Evolutionary conservation across 2,888 invertebrate species (phyloP).

Genomic region (Morpho achilles): DNA sequence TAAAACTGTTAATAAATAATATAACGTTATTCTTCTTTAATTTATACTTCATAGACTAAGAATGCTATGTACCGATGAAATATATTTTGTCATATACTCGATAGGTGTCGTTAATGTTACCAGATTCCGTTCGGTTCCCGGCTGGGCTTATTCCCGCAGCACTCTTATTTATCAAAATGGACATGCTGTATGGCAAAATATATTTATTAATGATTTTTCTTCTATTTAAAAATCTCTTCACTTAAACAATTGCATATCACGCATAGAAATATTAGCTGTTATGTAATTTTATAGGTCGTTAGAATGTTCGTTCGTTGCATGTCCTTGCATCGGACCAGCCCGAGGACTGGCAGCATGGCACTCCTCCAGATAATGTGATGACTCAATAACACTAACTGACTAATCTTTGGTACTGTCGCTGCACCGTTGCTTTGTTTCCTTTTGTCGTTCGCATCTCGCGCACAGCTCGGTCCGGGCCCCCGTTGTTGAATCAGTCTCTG

Average conservation of each 20-base stretch:
- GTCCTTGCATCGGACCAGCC: conserved; percentile 32
- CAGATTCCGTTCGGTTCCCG: too few species aligned
- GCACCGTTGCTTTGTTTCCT: too few species aligned
- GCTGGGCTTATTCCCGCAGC: too few species aligned
- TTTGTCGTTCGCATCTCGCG: too few species aligned
- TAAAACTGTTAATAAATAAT: conserved; percentile 36
- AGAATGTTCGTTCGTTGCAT: conserved; percentile 57
- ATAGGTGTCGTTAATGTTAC: conserved; percentile 7
- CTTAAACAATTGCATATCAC: conserved; percentile 69
- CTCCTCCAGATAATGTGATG: too few species aligned
- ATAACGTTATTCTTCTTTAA: conserved; percentile 55
- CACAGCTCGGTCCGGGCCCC: background rate
- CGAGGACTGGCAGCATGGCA: too few species aligned
- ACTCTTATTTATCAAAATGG: too few species aligned
- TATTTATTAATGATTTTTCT: conserved; percentile 48
- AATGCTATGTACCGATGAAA: conserved; percentile 47
- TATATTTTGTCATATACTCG: conserved; percentile 7
- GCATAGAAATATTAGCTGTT: conserved; percentile 51
- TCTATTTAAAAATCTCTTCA: conserved; percentile 52
- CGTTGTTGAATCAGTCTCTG: conserved; percentile 18
- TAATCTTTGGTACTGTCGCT: background rate
- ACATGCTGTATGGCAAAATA: conserved; percentile 33
- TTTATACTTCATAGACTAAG: conserved; percentile 53
- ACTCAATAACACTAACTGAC: conserved; percentile 18
- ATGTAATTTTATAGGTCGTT: conserved; percentile 49